Base-by-base conservation (phyloP, 2,797 vertebrate genomes). In the Salarias fasciatus region DNA sequence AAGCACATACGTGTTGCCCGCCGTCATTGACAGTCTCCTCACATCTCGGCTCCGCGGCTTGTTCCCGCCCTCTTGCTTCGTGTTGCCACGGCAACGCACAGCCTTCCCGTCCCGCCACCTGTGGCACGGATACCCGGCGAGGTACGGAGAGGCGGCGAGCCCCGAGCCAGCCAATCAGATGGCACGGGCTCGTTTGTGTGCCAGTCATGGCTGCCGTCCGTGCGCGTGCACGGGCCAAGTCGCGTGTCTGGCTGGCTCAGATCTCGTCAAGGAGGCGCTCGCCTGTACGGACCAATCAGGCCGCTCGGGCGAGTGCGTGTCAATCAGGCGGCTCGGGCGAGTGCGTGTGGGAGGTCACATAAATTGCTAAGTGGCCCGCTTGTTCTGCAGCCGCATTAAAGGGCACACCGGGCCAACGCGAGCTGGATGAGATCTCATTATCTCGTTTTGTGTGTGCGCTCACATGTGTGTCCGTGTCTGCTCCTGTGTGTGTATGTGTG, bases 1-100 rank as follows among this genome's bases (percentile, higher is more conserved):
- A 76, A 6, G 47, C 44, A 67, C 71, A 50, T 54, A 36, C 41
- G 15, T 41, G 28, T 42, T 33, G 37, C 14, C 24, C 12, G 40
- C 55, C 51, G 49, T 75, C 72, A 83, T 86, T 77, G 68, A 50
- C 40, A 86, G 83, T 82, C 70, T 65, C 48, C 82, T 77, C 82
- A 84, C 74, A 50, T 55, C 58, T n/a, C 5, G 57, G 40, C 29
- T 0, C 54, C 65, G 67, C 56, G 73, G 61, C 54, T 60, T 73
- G 24, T 55, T 41, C 56, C 56, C 53, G 10, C 59, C 69, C 33
- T 69, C 53, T 51, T 76, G 63, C 69, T 73, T 71, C 29, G 6
- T 79, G 79, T 86, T 86, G 75, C 77, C 54, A 70, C 14, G 64
- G 79, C 60, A 80, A 77, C 56, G n/a, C 13, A 15, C 44, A 61